phyloP scores from a whole-genome alignment of 2,888 invertebrate species.

The Nasonia oneida region DNA sequence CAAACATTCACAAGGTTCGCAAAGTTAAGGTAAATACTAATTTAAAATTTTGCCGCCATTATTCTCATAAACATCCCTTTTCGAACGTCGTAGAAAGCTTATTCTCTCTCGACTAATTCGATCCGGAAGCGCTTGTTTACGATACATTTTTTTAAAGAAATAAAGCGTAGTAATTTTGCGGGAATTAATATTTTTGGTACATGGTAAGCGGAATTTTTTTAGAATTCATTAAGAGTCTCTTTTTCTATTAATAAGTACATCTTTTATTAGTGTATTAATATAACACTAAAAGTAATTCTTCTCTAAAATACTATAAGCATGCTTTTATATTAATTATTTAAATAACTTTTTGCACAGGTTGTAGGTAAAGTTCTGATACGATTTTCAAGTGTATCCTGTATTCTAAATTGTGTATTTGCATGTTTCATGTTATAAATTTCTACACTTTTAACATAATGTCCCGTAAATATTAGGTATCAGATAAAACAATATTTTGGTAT shows the following conservation, averaged over 20 bases:
- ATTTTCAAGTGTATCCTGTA: not conserved
- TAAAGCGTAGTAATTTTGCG: no score
- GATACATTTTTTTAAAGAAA: constrained; percentile 23
- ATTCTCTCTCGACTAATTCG: constrained; percentile 47
- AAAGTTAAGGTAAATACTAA: constrained; percentile 81
- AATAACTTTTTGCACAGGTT: constrained; percentile 27
- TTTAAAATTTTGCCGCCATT: constrained; percentile 42
- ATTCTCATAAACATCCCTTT: constrained; percentile 26
- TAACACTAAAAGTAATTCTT: not conserved
- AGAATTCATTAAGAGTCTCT: not conserved
- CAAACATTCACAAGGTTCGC: constrained; percentile 81
- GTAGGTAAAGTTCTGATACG: constrained; percentile 25
- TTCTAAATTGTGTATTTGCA: not conserved
- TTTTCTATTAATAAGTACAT: not conserved
- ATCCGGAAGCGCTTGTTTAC: constrained; percentile 20
- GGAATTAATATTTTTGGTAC: not conserved
- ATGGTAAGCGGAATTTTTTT: constrained; percentile 24
- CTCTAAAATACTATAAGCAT: constrained; percentile 1
- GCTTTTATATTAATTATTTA: constrained; percentile 19
- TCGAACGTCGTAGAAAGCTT: constrained; percentile 38
- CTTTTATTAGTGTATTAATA: not conserved
- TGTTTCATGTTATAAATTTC: not conserved
- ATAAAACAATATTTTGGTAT: not conserved
- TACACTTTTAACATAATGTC: not conserved
- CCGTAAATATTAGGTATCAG: not conserved